A percentile compares a stretch with the other conserved stretches of the same genome.
Conservation (phyloP, 2,113 vertebrate species). For the Pachycephala philippinensis region DNA sequence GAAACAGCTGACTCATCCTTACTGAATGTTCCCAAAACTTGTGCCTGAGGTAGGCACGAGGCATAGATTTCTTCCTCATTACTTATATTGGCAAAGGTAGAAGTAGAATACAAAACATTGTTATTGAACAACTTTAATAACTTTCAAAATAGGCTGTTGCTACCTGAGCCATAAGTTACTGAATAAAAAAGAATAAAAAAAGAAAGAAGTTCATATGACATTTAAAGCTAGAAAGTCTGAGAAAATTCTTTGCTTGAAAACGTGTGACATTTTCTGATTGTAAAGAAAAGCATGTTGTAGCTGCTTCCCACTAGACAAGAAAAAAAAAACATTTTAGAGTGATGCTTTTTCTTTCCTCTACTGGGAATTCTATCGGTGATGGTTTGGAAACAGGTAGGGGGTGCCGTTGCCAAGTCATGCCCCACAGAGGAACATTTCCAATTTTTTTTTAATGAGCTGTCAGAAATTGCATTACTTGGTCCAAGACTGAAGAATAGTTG, state of each 20-base stretch:
- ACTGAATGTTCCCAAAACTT: background rate
- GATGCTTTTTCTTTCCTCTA: background rate
- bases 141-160: background rate
- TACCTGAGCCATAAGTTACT: background rate
- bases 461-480: background rate
- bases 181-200: background rate
- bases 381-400: background rate
- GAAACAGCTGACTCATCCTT: background rate
- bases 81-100: background rate
- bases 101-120: background rate
- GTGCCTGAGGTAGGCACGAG: background rate
- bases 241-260: background rate
- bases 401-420: background rate
- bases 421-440: background rate
- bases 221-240: slow-evolving; percentile 1
- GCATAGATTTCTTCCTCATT: background rate
- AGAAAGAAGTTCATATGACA: background rate
- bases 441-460: background rate
- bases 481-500: background rate
- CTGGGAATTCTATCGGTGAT: background rate
- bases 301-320: background rate
- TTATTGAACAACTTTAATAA: background rate
- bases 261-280: background rate
- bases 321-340: background rate
- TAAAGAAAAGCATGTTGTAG: background rate